Conservation (phyloP, 2,113 vertebrate species). For the Campylomormyrus numenius region DNA sequence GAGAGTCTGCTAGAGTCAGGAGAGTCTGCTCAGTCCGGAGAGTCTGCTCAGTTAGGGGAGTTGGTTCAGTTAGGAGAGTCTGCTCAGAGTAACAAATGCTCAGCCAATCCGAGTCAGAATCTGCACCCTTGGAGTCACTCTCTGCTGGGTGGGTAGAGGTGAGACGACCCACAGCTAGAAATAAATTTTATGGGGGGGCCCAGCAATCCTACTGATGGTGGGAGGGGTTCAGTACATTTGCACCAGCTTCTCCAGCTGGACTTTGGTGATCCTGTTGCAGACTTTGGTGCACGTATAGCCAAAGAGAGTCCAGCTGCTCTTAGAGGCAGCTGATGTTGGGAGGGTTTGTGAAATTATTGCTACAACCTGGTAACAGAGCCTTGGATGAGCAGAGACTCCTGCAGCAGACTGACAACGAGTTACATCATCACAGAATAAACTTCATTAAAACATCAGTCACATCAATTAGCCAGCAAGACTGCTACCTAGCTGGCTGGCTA, state of each 20-base stretch:
- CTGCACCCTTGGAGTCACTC: background rate
- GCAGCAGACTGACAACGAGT: background rate
- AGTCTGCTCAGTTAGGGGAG: background rate
- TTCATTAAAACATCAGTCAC: background rate
- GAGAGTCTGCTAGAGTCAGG: too few relatives aligned
- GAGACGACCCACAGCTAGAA: background rate
- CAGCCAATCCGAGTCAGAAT: background rate
- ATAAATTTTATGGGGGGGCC: background rate
- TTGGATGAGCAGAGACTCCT: background rate
- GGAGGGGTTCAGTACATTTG: too few relatives aligned
- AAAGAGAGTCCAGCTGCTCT: background rate
- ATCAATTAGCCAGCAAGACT: background rate
- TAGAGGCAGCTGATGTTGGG: too few relatives aligned
- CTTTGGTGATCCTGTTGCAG: background rate
- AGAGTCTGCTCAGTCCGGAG: too few relatives aligned
- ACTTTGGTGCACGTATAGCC: too few relatives aligned
- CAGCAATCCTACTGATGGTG: background rate
- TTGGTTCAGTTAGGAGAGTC: too few relatives aligned
- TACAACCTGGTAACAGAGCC: background rate
- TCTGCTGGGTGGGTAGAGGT: background rate
- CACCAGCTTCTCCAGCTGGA: background rate
- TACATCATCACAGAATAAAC: background rate
- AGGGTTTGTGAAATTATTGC: too few relatives aligned
- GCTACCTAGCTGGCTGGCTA: background rate
- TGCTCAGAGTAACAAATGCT: background rate